These are phyloP conservation scores for Machimus rusticus DNA, from an alignment of 2,888 invertebrate species.

Conservation along the genomic window DNA sequence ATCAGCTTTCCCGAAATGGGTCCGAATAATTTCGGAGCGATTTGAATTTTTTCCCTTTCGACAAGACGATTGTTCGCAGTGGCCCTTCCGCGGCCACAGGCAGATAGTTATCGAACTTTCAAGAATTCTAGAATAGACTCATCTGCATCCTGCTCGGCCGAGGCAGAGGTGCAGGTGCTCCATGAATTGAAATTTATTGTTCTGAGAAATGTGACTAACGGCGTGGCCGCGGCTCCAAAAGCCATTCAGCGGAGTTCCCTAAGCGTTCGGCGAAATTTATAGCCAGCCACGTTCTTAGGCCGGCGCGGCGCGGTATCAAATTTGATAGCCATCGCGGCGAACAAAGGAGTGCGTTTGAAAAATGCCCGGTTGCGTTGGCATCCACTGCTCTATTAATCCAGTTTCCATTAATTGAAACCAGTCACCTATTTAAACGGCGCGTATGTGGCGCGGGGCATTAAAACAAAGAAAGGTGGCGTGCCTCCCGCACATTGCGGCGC, in stretches of 20 bases:
- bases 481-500: background rate
- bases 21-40: background rate
- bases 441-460: background rate
- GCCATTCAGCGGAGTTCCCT: background rate
- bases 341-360: background rate
- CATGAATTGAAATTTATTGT: constrained; percentile 14
- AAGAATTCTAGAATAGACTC: background rate
- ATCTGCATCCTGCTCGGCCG: background rate
- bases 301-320: background rate
- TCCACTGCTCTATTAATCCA: constrained; percentile 22
- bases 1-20: background rate
- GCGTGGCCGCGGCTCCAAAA: background rate
- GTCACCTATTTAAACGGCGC: constrained; percentile 7
- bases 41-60: background rate
- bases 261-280: background rate
- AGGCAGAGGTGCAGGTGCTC: constrained; percentile 12
- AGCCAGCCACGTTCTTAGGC: background rate
- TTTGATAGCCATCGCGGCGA: background rate
- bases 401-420: background rate
- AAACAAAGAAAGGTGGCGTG: constrained; percentile 16
- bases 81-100: background rate
- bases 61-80: background rate
- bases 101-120: background rate
- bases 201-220: background rate
- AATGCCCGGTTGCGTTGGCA: background rate